These are phyloP conservation scores for Bembecia ichneumoniformis DNA, from an alignment of 2,888 invertebrate genomes.

Conservation along the genomic window DNA sequence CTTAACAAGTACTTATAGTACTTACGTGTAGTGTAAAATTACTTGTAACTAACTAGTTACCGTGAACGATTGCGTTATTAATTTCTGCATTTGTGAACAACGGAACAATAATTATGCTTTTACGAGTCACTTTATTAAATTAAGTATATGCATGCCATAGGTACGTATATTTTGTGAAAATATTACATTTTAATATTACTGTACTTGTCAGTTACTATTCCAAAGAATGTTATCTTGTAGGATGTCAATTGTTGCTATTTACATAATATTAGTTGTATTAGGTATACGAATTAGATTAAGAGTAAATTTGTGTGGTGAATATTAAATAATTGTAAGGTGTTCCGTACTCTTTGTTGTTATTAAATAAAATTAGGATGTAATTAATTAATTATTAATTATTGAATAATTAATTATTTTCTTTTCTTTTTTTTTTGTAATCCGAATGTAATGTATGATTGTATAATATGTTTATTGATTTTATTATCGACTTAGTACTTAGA, in stretches of 20 bases:
- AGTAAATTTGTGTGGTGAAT: no score
- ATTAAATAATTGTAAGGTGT: background rate
- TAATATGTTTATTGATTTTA: background rate
- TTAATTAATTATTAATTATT: background rate
- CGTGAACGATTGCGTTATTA: background rate
- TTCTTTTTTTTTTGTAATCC: background rate
- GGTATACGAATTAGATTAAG: background rate
- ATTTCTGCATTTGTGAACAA: background rate
- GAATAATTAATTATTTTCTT: background rate
- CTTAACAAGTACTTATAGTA: background rate
- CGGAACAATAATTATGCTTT: background rate
- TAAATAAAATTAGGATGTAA: background rate
- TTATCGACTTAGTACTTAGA: background rate
- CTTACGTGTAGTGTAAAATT: background rate
- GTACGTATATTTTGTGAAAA: background rate
- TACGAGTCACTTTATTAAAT: background rate
- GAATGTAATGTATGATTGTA: slow-evolving; percentile 4
- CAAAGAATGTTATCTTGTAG: slow-evolving; percentile 1
- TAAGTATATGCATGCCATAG: background rate
- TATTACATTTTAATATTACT: background rate
- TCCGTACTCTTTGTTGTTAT: background rate
- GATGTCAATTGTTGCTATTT: slow-evolving; percentile 7
- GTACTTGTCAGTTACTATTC: slow-evolving; percentile 7
- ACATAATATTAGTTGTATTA: background rate
- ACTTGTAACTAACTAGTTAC: background rate